phyloP scores from a whole-genome alignment of 2,113 vertebrate species.

The Hepsetus odoe region DNA sequence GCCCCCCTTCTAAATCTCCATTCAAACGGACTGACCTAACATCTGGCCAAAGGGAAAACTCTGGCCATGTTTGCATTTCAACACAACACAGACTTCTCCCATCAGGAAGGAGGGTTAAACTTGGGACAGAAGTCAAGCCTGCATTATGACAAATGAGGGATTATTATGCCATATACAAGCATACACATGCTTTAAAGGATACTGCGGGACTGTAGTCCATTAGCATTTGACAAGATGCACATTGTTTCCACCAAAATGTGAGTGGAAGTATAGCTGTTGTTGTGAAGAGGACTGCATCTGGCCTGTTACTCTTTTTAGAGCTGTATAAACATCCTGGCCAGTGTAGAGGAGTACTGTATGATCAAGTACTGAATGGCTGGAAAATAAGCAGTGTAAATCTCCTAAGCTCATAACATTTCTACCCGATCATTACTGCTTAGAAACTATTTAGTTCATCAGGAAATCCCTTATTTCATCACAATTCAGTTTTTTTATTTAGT shows the following conservation, averaged over 20 bases:
- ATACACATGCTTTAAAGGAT: conserved; percentile 27
- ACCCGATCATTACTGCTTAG: no score
- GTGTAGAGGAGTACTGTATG: background rate
- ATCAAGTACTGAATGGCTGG: background rate
- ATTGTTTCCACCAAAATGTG: background rate
- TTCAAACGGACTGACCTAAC: conserved; percentile 42
- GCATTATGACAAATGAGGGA: conserved; percentile 18
- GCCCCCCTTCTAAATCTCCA: conserved; percentile 30
- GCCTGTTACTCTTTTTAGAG: background rate
- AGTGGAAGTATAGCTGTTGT: background rate
- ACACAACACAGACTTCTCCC: conserved; percentile 4
- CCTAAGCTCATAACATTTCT: no score
- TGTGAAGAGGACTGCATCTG: background rate
- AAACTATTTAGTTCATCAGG: no score
- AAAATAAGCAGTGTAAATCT: background rate
- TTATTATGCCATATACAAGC: conserved; percentile 1
- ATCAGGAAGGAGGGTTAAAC: conserved; percentile 24
- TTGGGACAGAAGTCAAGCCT: conserved; percentile 32
- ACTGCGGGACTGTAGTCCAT: background rate
- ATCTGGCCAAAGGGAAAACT: conserved; percentile 56
- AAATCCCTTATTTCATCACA: no score
- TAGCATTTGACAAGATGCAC: background rate
- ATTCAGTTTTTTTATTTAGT: no score
- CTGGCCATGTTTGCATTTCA: conserved; percentile 31
- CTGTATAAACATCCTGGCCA: conserved; percentile 8